Conservation (phyloP, 2,888 invertebrate genomes). For the Gymnocheta viridis region DNA sequence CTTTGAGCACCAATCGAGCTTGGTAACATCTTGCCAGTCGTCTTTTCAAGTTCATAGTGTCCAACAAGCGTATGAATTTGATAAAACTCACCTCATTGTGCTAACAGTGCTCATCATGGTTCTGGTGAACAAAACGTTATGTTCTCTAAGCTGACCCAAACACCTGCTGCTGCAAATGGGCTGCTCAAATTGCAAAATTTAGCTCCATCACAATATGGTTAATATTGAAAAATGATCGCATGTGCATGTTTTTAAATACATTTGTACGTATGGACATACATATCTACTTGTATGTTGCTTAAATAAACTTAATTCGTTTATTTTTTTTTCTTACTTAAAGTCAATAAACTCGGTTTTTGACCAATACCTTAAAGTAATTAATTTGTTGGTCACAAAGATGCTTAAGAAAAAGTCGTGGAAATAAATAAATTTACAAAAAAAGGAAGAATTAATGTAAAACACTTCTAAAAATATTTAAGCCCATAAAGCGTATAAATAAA, state of each 20-base stretch:
- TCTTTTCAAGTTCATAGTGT: too few species aligned
- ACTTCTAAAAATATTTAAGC: constrained; percentile 16
- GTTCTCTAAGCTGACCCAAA: too few species aligned
- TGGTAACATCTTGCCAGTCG: too few species aligned
- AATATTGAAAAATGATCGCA: not conserved
- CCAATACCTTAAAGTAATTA: not conserved
- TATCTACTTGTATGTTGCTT: too few species aligned
- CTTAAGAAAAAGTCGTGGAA: not conserved
- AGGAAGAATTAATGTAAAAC: constrained; percentile 22
- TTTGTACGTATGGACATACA: too few species aligned
- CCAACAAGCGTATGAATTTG: too few species aligned
- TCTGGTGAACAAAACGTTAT: too few species aligned
- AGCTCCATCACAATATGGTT: not conserved
- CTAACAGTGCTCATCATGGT: too few species aligned
- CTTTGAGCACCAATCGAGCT: too few species aligned
- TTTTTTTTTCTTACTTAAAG: not conserved
- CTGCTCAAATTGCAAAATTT: too few species aligned
- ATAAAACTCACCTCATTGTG: too few species aligned
- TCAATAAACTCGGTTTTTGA: not conserved
- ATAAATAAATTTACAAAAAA: constrained; percentile 22
- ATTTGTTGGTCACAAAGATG: constrained; percentile 23
- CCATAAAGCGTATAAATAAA: constrained; percentile 51
- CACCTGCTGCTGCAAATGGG: not conserved
- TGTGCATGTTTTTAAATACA: not conserved
- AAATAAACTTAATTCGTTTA: not conserved